Base-by-base conservation (phyloP, 92 coral and sea anemone genomes). In the Epizoanthus fatuus region DNA sequence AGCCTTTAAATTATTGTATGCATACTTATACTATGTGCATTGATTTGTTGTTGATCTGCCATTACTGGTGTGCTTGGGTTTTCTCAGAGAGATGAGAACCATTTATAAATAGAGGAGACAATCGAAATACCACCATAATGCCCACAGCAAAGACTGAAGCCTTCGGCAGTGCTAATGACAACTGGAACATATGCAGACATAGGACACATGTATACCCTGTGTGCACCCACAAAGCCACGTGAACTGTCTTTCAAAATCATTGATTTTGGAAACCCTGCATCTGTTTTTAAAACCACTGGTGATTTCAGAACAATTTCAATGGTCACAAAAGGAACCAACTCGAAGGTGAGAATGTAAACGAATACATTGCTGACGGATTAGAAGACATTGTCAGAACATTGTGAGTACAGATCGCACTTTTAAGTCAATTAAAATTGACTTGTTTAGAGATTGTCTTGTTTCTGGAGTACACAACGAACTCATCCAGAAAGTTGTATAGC, bases 291-390 rank as follows among this genome's bases (percentile, higher is more conserved):
- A 87, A 77, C 86, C 91, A 75, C 72, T 91, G 72, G 77, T 83
- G 4, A 77, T 87, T 22, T 82, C 89, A 56, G 91, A 87, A 69
- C 35, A 29, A 29, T 29, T 29, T 29, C 35, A 54, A 88, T 42
- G 81, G 81, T 49, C 86, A 91, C 60, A 81, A 78, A 60, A 37
- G 94, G 9, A 60, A 87, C 58, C 91, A 91, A 76, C 81, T 60
- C 15, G 72, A 72, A 74, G 86, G 2, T 29, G 35, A 29, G 35
- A 81, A 62, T 73, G 58, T 76, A 42, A 74, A 82, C 69, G 19
- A 65, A 51, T 91, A 86, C 74, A 5, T 74, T 13, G 90, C 88
- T 53, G 72, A 65, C 35, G 35, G 35, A 29, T 52, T 45, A 86
- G 38, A 73, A 88, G 85, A 81, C 77, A 20, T 57, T 79, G 52